phyloP scores from a whole-genome alignment of 92 coral and sea anemone species.

The Montipora capitata region DNA sequence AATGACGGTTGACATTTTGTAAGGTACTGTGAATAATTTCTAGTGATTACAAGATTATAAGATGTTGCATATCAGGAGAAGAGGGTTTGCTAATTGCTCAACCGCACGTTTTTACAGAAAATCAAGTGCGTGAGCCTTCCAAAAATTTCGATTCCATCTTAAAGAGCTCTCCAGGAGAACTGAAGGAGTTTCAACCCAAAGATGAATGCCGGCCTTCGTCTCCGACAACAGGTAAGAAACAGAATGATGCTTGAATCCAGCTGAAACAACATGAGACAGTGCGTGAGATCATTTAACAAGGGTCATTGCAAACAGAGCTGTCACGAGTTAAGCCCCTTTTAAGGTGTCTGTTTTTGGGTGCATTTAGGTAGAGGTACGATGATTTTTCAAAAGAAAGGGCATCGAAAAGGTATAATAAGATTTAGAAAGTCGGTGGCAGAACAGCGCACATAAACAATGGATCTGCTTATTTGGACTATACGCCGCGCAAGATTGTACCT shows the following conservation, averaged over 20 bases:
- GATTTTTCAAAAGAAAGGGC: too few relatives aligned
- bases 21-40: background rate
- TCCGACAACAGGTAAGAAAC: background rate
- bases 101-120: background rate
- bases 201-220: constrained; percentile 3
- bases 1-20: background rate
- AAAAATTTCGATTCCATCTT: constrained; percentile 23
- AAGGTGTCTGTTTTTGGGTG: too few relatives aligned
- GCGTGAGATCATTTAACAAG: too few relatives aligned
- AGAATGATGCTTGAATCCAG: background rate
- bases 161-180: constrained; percentile 13
- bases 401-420: too few relatives aligned
- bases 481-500: too few relatives aligned
- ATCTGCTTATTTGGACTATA: too few relatives aligned
- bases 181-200: constrained; percentile 14
- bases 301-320: too few relatives aligned
- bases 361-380: too few relatives aligned
- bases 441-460: too few relatives aligned
- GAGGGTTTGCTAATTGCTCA: background rate
- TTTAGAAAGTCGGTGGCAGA: too few relatives aligned
- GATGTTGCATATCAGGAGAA: background rate
- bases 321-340: too few relatives aligned
- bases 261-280: background rate
- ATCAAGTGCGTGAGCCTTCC: constrained; percentile 31
- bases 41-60: background rate